Evolutionary conservation across 2,888 invertebrate genomes (phyloP), one percentile per base, ranked within the genome.

Genomic region (Candidula unifasciata): DNA sequence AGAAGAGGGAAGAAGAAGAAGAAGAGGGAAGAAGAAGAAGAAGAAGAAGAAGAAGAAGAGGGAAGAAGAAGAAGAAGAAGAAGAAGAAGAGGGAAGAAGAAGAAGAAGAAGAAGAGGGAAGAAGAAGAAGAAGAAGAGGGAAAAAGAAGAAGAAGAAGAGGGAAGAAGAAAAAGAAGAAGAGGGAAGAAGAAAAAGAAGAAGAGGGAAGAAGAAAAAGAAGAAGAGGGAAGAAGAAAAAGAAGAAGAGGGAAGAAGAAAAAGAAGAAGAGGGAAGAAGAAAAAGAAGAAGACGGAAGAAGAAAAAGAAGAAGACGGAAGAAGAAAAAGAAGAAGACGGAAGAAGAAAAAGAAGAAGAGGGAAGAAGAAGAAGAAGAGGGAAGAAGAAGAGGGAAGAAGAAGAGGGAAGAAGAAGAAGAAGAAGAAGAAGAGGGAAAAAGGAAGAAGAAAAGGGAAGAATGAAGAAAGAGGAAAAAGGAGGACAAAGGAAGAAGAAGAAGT

Each of bases 61-160:
- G 18, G 13, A 16, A 18, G 18, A 54, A 10, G 57, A 10, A 68
- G 69, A 8, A 68, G n/a, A 68, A 8, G 30, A 16, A 8, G n/a
- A 68, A n/a, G 30, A 16, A n/a, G 30, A 8, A 10, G 30, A 68
- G 24, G 8, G n/a, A n/a, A 68, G n/a, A n/a, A 68, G 24, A 68
- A 16, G 24, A 68, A 68, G 69, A 68, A 68, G 69, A 68, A 68
- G 69, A 68, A 68, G 69, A 68, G n/a, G 30, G 69, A 68, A 68
- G 69, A 68, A 68, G 69, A 68, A 68, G 69, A 68, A 68, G 69
- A 68, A 68, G 69, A 68, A 68, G 69, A 68, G n/a, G 69, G n/a
- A 68, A n/a, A 68, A 68, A n/a, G 18, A 54, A 18, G 57, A 18
- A 54, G 18, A 54, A 16, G 18, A 54, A 10, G 57, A 54, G 57